Evolutionary conservation across 37 sponge, comb jelly and placozoan species (phyloP), one percentile per base, ranked within the genome.

Genomic region (Chondrilla cf. caribensis): DNA sequence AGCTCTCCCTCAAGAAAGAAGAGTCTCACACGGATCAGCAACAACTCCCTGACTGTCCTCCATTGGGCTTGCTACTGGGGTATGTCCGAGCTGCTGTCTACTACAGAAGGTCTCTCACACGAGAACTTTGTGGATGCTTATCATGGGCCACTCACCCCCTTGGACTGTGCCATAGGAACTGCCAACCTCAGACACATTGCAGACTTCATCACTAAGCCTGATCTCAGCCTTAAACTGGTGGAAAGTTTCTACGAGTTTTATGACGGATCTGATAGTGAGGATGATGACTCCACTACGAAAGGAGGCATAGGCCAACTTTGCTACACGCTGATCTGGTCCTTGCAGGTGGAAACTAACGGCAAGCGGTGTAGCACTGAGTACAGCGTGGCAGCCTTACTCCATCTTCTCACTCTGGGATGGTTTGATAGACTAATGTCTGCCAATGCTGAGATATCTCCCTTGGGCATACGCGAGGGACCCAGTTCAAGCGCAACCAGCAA

Each of bases 11-110:
- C 31, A 32, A 73, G 7, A 8, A 38, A 22, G 19, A 38, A 40
- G 43, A 39, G 41, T 39, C 24, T 73, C n/a, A 73, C 43, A 15
- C n/a, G 6, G 41, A 9, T 73, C 18, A 17, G 47, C 43, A 1
- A 2, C 44, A 42, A 38, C 22, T 8, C 43, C 44, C 18, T 24
- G 38, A 40, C 76, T n/a, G 54, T 84, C 14, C 58, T 93, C 25
- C 31, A 85, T 57, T 84, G 77, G 65, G 77, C 79, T 37, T 89
- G 93, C 64, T 93, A 81, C 70, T 89, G 90, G 89, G 93, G 93
- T 24, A 75, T 93, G 79, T 51, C 3, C 0, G 85, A 76, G 33
- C 67, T 89, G 4, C 62, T 93, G 25, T 58, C 36, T 19, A 31
- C 31, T 3, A 14, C 36, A 0, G 44, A 39, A 1, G 41, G 41